These are phyloP conservation scores for Scotopteryx bipunctaria DNA, from an alignment of 2,888 invertebrate genomes.

Conservation along the genomic window DNA sequence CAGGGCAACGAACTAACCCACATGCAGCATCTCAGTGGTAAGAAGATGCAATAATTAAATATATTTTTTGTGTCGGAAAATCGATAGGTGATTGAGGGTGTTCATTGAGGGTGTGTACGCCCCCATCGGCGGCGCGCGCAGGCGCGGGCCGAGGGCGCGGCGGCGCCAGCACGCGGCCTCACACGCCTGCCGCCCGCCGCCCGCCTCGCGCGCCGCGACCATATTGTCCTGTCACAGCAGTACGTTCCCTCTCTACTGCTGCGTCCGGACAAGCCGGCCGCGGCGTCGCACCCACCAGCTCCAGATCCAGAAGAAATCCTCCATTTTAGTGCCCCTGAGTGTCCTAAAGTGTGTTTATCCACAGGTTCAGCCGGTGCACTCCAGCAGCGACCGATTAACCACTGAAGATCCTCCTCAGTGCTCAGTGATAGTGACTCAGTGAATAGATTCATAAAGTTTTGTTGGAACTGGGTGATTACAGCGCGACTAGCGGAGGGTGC, in stretches of 20 bases:
- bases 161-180: constrained; percentile 71
- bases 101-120: constrained; percentile 70
- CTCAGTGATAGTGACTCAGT: constrained; percentile 27
- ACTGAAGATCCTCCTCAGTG: constrained; percentile 9
- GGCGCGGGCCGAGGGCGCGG: constrained; percentile 76
- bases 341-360: constrained; percentile 30
- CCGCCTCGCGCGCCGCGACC: constrained; percentile 84
- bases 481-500: constrained; percentile 65
- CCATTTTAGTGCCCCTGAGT: constrained; percentile 8
- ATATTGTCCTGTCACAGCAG: constrained; percentile 99
- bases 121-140: constrained; percentile 51
- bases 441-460: constrained; percentile 15
- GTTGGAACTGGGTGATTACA: constrained; percentile 49
- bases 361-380: constrained; percentile 19
- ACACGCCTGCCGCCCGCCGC: constrained; percentile 79
- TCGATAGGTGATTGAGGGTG: constrained; percentile 70
- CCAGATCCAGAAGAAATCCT: constrained; percentile 19
- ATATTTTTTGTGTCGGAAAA: constrained; percentile 63
- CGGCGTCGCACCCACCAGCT: constrained; percentile 54
- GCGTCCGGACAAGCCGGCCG: constrained; percentile 91
- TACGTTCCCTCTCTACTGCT: constrained; percentile 93
- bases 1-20: constrained; percentile 31
- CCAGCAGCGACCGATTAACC: constrained; percentile 16
- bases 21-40: constrained; percentile 38
- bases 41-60: constrained; percentile 70